phyloP scores from a whole-genome alignment of 2,113 vertebrate genomes.

The Morone saxatilis region DNA sequence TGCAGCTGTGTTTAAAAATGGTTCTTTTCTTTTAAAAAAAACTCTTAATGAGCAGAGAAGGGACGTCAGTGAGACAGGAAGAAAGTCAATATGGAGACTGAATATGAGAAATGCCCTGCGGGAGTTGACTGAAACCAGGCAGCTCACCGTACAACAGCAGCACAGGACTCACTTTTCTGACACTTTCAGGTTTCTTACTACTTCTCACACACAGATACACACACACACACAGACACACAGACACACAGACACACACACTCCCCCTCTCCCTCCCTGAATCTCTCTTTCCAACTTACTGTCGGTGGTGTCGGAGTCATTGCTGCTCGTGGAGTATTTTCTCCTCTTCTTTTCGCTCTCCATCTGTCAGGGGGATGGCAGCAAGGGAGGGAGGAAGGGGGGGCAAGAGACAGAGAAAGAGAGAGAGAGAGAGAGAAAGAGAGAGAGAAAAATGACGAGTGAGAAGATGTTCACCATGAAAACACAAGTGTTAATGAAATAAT shows the following conservation, averaged over 20 bases:
- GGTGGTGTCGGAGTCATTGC: constrained; percentile 98
- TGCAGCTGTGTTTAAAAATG: neutral
- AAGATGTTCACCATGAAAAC: constrained; percentile 75
- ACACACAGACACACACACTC: constrained; percentile 10
- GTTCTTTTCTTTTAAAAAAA: neutral
- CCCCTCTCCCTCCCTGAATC: neutral
- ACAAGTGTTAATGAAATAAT: constrained; percentile 71
- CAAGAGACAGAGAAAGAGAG: neutral
- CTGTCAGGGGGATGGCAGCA: constrained; percentile 77
- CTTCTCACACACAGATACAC: neutral
- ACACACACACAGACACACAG: constrained; percentile 20
- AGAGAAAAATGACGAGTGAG: constrained; percentile 62
- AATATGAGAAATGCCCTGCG: constrained; percentile 37
- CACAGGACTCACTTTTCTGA: constrained; percentile 52
- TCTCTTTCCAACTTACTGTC: constrained; percentile 90
- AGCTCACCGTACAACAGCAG: constrained; percentile 22
- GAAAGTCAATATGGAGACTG: constrained; percentile 33
- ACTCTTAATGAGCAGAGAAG: constrained; percentile 37
- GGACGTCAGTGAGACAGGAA: constrained; percentile 15
- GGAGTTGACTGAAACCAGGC: constrained; percentile 42
- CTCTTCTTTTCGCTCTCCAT: constrained; percentile 96
- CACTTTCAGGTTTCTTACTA: constrained; percentile 26
- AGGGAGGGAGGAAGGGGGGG: neutral
- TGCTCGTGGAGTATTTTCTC: constrained; percentile 98
- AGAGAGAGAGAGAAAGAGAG: neutral